These are phyloP conservation scores for Botrylloides violaceus DNA, from an alignment of 23 tunicate genomes.

Conservation along the genomic window DNA sequence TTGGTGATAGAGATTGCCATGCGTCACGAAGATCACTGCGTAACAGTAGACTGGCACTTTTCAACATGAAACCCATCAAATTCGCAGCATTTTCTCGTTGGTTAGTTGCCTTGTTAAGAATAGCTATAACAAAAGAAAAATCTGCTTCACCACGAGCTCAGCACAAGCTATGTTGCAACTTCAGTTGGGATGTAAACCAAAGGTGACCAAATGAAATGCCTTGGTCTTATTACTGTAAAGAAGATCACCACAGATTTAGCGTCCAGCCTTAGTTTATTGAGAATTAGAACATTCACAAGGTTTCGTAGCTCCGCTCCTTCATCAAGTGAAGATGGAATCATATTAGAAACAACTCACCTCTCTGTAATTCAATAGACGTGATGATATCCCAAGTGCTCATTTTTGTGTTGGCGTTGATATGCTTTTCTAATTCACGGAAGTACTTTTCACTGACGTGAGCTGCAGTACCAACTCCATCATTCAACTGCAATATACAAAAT, in stretches of 20 bases:
- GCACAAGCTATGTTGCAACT: too few relatives aligned
- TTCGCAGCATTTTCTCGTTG: conserved; percentile 47
- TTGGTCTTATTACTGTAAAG: too few relatives aligned
- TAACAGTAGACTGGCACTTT: conserved; percentile 35
- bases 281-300: too few relatives aligned
- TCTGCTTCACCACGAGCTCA: too few relatives aligned
- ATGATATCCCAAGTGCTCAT: conserved; percentile 56
- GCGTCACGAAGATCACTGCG: conserved; percentile 10
- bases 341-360: conserved; percentile 37
- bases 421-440: neutral
- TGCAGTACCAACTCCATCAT: conserved; percentile 21
- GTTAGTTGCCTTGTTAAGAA: conserved; percentile 25
- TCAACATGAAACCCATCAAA: conserved; percentile 38
- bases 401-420: neutral
- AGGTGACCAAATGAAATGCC: too few relatives aligned
- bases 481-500: conserved; percentile 7
- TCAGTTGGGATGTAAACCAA: too few relatives aligned
- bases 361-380: conserved; percentile 18
- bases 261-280: too few relatives aligned
- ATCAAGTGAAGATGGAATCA: too few relatives aligned
- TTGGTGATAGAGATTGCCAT: conserved; percentile 21
- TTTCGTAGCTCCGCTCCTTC: too few relatives aligned
- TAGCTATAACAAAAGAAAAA: conserved; percentile 10
- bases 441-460: conserved; percentile 36
- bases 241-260: too few relatives aligned